A percentile compares a stretch with the other conserved stretches of the same genome.
These are phyloP conservation scores for Holothuria glaberrima DNA, from an alignment of 35 echinoderm and acorn worm genomes.

Conservation along the genomic window DNA sequence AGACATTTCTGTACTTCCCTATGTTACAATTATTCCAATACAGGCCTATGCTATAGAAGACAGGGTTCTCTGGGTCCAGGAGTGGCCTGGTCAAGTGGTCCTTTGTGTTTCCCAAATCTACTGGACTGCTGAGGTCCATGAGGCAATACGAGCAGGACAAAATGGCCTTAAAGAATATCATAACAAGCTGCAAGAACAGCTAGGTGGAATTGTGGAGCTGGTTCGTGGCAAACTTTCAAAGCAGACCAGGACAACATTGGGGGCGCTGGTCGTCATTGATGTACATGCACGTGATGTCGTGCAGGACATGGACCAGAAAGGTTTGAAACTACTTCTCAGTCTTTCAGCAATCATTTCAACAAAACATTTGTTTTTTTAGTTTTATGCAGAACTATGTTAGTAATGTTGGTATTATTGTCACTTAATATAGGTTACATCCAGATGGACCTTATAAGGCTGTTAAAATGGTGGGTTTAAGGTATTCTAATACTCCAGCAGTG, in stretches of 20 bases:
- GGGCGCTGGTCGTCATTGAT: constrained; percentile 93
- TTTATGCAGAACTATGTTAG: no score
- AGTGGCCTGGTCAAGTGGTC: constrained; percentile 99
- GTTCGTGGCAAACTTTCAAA: constrained; percentile 98
- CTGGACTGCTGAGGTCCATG: constrained; percentile 97
- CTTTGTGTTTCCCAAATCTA: constrained; percentile 98
- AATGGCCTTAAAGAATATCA: constrained; percentile 87
- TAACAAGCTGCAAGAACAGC: constrained; percentile 79
- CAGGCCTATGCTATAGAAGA: constrained; percentile 97
- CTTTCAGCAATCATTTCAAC: no score
- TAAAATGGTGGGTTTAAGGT: no score
- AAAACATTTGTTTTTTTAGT: no score
- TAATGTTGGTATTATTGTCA: no score
- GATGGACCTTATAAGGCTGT: no score
- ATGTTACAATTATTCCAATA: background rate
- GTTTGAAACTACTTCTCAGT: constrained; percentile 40
- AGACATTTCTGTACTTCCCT: background rate
- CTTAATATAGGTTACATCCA: no score
- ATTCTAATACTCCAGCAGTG: no score
- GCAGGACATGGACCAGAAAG: constrained; percentile 88
- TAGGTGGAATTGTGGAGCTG: constrained; percentile 79
- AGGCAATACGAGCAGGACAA: constrained; percentile 83
- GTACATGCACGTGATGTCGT: constrained; percentile 98
- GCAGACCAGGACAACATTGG: constrained; percentile 87
- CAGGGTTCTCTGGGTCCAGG: constrained; percentile 88